Evolutionary conservation across 2,797 vertebrate genomes (phyloP), one percentile per base, ranked within the genome.

Genomic region (Alauda arvensis): DNA sequence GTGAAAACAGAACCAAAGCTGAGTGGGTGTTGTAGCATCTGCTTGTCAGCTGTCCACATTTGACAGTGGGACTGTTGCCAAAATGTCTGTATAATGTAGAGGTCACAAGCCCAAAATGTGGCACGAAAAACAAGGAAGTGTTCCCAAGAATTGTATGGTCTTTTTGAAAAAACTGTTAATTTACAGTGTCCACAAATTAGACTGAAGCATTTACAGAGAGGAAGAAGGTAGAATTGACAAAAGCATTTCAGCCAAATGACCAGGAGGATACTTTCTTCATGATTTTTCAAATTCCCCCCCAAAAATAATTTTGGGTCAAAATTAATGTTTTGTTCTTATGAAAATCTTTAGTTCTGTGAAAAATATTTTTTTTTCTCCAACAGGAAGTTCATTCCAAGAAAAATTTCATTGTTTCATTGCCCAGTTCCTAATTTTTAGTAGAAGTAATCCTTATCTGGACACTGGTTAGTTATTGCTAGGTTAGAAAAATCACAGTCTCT

Each of bases 21-120:
- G 53, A 79, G 85, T 63, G 63, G 70, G 53, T 85, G 74, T 81
- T 46, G 49, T 39, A 67, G 53, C 87, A 85, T 87, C 60, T 94
- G 83, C 51, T 81, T 90, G 48, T 90, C 77, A 83, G 70, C 89
- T 81, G 33, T 78, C 75, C 34, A 18, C 51, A 63, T 25, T 67
- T 53, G 53, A 42, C 34, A 59, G 21, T 24, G 29, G 39, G 52
- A 28, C 26, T 46, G 14, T 26, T 48, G 18, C 52, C 53, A 83
- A 55, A 88, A 65, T 26, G 43, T 39, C 40, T 78, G 18, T 28
- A 5, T 70, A 84, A 76, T 21, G 15, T 8, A 53, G 72, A 84
- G 28, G 18, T 77, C 66, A 60, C 10, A 68, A 83, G 34, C 34
- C 26, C 70, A 67, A 87, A 81, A 66, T 85, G 11, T 69, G 77